Percentiles rank a stretch among this genome's conserved stretches.
phyloP scores from a whole-genome alignment of 2,888 invertebrate genomes.

The Aplocera efformata region DNA sequence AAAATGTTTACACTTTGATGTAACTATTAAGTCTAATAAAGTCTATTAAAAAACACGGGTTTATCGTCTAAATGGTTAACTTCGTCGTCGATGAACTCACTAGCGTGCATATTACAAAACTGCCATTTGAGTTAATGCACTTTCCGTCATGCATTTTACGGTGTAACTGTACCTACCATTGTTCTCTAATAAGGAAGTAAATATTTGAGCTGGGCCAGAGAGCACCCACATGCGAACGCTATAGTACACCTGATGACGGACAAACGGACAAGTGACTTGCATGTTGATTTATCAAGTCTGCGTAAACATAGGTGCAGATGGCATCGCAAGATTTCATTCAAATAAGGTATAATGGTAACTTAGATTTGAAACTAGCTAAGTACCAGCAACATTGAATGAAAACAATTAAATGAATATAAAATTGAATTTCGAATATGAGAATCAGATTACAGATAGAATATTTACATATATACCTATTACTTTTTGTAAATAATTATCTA shows the following conservation, averaged over 20 bases:
- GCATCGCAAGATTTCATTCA: conserved; percentile 4
- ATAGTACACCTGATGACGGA: conserved; percentile 14
- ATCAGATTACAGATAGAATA: no score
- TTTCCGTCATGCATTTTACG: conserved; percentile 56
- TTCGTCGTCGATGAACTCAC: background rate
- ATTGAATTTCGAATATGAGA: no score
- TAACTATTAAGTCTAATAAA: conserved; percentile 22
- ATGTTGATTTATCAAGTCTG: conserved; percentile 13
- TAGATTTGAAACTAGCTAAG: no score
- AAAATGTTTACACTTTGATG: conserved; percentile 48
- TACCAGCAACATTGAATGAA: no score
- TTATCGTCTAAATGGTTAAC: background rate
- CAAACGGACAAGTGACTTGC: conserved; percentile 15
- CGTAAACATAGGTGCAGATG: conserved; percentile 3
- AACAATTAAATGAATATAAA: no score
- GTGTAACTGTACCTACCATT: conserved; percentile 59
- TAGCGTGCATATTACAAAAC: conserved; percentile 5
- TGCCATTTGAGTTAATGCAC: conserved; percentile 27
- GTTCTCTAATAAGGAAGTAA: conserved; percentile 77
- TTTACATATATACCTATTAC: no score
- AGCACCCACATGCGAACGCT: conserved; percentile 22
- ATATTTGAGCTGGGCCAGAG: conserved; percentile 60
- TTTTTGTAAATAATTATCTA: no score
- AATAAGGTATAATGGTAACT: no score
- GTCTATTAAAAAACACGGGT: conserved; percentile 5